Evolutionary conservation across 2,113 vertebrate species (phyloP).

Genomic region (Coregonus clupeaformis): DNA sequence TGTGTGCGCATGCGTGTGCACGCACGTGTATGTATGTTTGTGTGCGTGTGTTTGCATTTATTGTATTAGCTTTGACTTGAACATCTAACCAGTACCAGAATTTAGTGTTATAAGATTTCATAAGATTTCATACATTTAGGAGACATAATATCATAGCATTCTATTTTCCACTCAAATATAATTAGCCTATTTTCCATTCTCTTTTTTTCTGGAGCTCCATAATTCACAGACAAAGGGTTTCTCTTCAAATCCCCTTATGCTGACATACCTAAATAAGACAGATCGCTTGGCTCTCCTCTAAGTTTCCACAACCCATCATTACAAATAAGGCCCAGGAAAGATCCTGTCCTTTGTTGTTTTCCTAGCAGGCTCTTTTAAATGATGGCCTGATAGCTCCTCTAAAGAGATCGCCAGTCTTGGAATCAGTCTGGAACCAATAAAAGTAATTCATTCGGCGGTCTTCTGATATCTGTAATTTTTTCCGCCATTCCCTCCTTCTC

Average conservation of each 20-base stretch:
- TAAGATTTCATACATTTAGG: not conserved
- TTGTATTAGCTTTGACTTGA: too few relatives aligned
- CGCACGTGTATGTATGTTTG: too few relatives aligned
- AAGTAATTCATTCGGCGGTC: conserved; percentile 24
- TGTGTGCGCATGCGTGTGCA: too few relatives aligned
- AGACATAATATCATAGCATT: not conserved
- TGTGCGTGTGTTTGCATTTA: too few relatives aligned
- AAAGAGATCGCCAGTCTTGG: conserved; percentile 15
- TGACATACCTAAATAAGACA: conserved; percentile 16
- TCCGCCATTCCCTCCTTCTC: not conserved
- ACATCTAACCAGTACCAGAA: too few relatives aligned
- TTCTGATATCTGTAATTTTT: conserved; percentile 5
- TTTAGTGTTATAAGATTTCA: too few relatives aligned
- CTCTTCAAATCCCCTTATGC: not conserved
- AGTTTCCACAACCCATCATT: conserved; percentile 11
- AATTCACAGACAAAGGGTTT: conserved; percentile 6
- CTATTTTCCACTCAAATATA: not conserved
- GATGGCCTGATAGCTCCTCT: conserved; percentile 15
- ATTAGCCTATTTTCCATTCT: conserved; percentile 12
- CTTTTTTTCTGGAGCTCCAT: conserved; percentile 1
- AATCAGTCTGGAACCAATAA: conserved; percentile 33
- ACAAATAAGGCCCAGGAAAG: conserved; percentile 27
- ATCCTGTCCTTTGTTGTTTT: conserved; percentile 28
- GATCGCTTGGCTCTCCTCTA: not conserved
- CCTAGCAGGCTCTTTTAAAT: conserved; percentile 13